Evolutionary conservation across 2,113 vertebrate genomes (phyloP).

Genomic region (Prunella himalayana): DNA sequence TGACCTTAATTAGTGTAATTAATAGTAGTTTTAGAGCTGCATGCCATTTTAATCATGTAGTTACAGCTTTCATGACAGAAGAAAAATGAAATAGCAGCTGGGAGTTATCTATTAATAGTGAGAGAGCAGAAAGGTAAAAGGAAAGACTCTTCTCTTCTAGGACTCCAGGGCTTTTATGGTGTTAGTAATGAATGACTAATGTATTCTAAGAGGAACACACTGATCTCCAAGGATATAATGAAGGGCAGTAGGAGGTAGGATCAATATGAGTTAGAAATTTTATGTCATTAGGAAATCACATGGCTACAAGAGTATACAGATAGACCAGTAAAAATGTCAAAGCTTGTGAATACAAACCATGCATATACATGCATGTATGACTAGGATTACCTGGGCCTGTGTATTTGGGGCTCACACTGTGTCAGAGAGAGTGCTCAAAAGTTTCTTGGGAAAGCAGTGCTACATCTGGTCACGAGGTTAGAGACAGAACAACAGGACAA

Average conservation of each 20-base stretch:
- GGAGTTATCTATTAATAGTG: constrained; percentile 60
- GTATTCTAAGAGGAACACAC: not conserved
- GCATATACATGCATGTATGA: not conserved
- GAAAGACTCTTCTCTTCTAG: constrained; percentile 6
- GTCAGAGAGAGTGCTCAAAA: not conserved
- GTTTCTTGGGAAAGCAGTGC: not conserved
- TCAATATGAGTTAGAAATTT: constrained; percentile 33
- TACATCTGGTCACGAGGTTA: rapidly evolving
- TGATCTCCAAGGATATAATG: constrained; percentile 38
- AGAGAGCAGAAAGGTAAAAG: constrained; percentile 37
- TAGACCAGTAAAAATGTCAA: not conserved
- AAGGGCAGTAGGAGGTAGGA: constrained; percentile 16
- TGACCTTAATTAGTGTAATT: constrained; percentile 74
- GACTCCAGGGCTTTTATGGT: not conserved
- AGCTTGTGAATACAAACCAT: not conserved
- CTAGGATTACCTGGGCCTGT: not conserved
- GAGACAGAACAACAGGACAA: not conserved
- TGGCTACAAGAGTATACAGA: not conserved
- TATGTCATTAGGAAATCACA: not conserved
- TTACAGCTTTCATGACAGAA: constrained; percentile 63
- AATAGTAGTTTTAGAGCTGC: constrained; percentile 58
- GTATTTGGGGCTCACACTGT: not conserved
- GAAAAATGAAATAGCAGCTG: constrained; percentile 60
- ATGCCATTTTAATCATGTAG: constrained; percentile 63
- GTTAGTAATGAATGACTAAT: constrained; percentile 10